Conservation (phyloP, 2,888 invertebrate genomes). For the Dusona sp. region DNA sequence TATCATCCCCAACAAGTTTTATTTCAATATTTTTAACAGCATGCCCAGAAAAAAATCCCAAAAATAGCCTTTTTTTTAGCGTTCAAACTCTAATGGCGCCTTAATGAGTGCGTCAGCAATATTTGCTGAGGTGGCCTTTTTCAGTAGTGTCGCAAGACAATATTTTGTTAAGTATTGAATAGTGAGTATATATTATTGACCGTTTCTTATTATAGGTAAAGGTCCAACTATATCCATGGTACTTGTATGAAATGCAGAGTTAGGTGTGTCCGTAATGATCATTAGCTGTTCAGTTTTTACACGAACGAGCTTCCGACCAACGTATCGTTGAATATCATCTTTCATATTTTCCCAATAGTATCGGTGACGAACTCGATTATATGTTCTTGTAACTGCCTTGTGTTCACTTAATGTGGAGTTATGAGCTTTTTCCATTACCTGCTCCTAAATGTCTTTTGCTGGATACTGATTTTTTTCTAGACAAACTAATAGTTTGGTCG, state of each 20-base stretch:
- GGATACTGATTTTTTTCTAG: neutral
- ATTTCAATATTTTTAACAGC: no score
- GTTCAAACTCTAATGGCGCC: no score
- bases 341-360: constrained; percentile 11
- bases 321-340: neutral
- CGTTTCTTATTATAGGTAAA: constrained; percentile 31
- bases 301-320: neutral
- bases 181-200: constrained; percentile 50
- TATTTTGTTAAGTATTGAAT: constrained; percentile 59
- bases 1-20: no score
- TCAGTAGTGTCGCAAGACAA: constrained; percentile 58
- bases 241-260: constrained; percentile 64
- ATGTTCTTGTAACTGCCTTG: neutral
- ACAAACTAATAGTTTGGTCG: neutral
- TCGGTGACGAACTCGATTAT: neutral
- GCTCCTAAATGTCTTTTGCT: neutral
- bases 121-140: constrained; percentile 63
- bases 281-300: neutral
- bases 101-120: constrained; percentile 58
- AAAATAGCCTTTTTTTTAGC: no score
- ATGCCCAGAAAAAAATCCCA: no score
- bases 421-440: neutral
- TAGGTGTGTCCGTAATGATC: constrained; percentile 45
- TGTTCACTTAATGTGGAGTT: neutral
- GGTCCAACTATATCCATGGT: constrained; percentile 65